A percentile compares a stretch with the other conserved stretches of the same genome.
Conservation (phyloP, 2,888 invertebrate species). For the Melanophora roralis region DNA sequence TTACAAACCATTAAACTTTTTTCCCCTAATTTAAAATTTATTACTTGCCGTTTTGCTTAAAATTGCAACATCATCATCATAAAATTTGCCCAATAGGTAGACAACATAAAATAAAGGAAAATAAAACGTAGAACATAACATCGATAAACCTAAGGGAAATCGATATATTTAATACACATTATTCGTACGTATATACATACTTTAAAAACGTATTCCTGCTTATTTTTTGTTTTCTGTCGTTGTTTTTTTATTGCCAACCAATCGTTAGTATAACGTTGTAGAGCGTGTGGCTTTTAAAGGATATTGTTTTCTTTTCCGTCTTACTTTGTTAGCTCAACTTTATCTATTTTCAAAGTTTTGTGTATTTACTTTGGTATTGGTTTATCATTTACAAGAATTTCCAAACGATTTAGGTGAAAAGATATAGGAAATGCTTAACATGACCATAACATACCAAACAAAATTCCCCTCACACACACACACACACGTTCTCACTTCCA, state of each 20-base stretch:
- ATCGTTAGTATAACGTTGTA: slow-evolving; percentile 40
- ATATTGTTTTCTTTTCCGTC: slow-evolving; percentile 30
- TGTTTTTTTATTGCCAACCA: slow-evolving; percentile 9
- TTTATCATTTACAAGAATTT: background rate
- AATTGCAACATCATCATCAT: slow-evolving; percentile 60
- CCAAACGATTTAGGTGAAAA: background rate
- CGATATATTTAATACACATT: slow-evolving; percentile 58
- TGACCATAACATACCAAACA: slow-evolving; percentile 51
- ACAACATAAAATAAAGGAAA: slow-evolving; percentile 28
- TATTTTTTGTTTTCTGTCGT: background rate
- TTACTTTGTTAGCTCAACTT: slow-evolving; percentile 14
- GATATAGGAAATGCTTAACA: slow-evolving; percentile 51
- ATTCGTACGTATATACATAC: slow-evolving; percentile 49
- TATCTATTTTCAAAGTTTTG: background rate
- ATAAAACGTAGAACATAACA: slow-evolving; percentile 37
- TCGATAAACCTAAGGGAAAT: slow-evolving; percentile 58
- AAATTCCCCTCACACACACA: background rate
- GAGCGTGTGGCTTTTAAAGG: slow-evolving; percentile 53
- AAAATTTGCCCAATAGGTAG: slow-evolving; percentile 54
- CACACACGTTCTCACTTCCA: background rate
- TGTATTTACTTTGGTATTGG: background rate
- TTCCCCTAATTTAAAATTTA: background rate
- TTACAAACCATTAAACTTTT: background rate
- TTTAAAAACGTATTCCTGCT: background rate
- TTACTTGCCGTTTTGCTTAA: slow-evolving; percentile 26